Base-by-base conservation (phyloP, 1,140 invertebrate genomes). In the Drosophila chauvacae region DNA sequence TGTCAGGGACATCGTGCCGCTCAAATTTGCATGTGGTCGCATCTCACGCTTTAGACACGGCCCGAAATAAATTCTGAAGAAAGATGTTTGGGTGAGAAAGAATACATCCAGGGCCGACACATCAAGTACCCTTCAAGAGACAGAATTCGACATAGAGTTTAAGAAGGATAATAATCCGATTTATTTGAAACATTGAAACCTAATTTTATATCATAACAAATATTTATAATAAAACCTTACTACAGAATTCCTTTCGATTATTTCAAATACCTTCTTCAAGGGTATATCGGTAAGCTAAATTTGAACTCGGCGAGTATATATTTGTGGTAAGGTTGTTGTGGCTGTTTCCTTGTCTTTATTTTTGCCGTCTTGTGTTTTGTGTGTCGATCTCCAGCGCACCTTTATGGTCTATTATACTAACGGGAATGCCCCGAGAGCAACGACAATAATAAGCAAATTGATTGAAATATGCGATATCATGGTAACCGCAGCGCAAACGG, bases 381-480 rank as follows among this genome's bases (percentile, higher is more conserved):
- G 64, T 69, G 50, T 64, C 53, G 55, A 81, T 73, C 57, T 77
- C 28, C 47, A 87, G 84, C 84, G 84, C 84, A 87, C 84, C 85
- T 87, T 87, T 87, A 87, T 87, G 84, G 85, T 90, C 84, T 90
- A 87, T 87, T 87, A 90, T 87, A 87, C 84, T 88, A 87, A 87
- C 84, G 84, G 84, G 84, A 87, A 90, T 87, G 84, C 85, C 84
- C 84, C 84, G 64, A 88, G 72, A 87, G 83, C 83, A 77, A 80
- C 82, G 82, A 80, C 77, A 87, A 88, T 84, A 88, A 88, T 90
- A 88, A 90, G 85, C 87, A 90, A 90, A 87, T 87, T 90, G 85
- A 90, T 90, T 90, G 85, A 90, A 88, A 90, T 90, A 84, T 90
- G 85, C 85, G 85, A 90, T 90, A 90, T 90, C 85, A 90, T 85